These are phyloP conservation scores for Lamproptera curius DNA, from an alignment of 2,888 invertebrate species.

Conservation along the genomic window DNA sequence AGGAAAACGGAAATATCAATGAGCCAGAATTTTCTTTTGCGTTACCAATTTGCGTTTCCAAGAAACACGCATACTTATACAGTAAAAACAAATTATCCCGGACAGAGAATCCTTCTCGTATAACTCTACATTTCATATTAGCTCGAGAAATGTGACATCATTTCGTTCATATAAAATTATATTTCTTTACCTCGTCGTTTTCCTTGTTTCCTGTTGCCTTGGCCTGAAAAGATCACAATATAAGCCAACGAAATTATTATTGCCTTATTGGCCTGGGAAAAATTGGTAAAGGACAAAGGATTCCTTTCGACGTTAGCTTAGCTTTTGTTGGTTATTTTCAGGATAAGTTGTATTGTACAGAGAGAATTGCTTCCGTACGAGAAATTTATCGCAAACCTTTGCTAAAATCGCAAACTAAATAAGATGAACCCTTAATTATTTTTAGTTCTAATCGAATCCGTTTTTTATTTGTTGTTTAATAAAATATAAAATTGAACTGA, in stretches of 20 bases:
- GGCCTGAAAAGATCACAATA: constrained; percentile 11
- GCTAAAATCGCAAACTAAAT: no score
- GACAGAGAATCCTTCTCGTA: constrained; percentile 1
- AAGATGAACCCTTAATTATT: no score
- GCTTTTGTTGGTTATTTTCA: no score
- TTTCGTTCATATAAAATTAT: constrained; percentile 9
- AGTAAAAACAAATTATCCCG: constrained; percentile 7
- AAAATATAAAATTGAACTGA: no score
- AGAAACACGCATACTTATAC: constrained; percentile 9
- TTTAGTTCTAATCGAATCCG: no score
- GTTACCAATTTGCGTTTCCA: constrained; percentile 24
- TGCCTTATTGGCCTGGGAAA: no score
- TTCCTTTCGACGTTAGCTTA: no score
- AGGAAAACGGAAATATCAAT: constrained; percentile 14
- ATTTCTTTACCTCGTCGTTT: constrained; percentile 11
- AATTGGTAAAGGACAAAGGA: no score
- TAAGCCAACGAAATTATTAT: constrained; percentile 1
- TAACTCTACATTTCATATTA: constrained; percentile 8
- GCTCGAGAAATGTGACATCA: constrained; percentile 4
- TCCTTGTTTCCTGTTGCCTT: constrained; percentile 7
- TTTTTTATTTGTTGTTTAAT: no score
- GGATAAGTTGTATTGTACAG: no score
- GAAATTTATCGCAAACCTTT: no score
- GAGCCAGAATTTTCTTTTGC: constrained; percentile 21
- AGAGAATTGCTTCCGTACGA: no score